These are phyloP conservation scores for Brachionus manjavacas DNA, from an alignment of 1,140 invertebrate genomes.

Conservation along the genomic window DNA sequence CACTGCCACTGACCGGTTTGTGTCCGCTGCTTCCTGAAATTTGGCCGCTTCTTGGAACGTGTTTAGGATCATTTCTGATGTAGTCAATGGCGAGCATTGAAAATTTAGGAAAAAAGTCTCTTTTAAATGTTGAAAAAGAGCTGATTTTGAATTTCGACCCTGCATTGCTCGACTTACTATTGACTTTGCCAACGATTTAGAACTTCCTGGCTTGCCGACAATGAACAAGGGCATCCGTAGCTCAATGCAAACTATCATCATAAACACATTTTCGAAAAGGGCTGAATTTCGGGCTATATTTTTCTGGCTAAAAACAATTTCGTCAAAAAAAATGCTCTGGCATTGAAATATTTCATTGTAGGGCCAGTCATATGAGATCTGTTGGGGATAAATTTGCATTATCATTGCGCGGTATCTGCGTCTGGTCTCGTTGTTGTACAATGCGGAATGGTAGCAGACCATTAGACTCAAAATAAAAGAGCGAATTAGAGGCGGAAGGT, in stretches of 20 bases:
- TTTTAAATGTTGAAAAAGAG: slow-evolving; percentile 48
- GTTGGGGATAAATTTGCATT: background rate
- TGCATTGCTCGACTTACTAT: slow-evolving; percentile 52
- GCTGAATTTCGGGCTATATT: slow-evolving; percentile 52
- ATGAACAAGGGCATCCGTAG: slow-evolving; percentile 51
- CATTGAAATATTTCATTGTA: slow-evolving; percentile 44
- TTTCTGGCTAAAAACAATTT: slow-evolving; percentile 46
- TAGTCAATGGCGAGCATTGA: slow-evolving; percentile 52
- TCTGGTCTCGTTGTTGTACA: slow-evolving; percentile 45
- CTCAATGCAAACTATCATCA: slow-evolving; percentile 53
- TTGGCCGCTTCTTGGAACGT: slow-evolving; percentile 48
- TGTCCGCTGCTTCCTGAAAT: slow-evolving; percentile 46
- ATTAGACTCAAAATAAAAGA: slow-evolving; percentile 48
- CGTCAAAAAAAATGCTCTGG: slow-evolving; percentile 49
- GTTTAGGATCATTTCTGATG: slow-evolving; percentile 51
- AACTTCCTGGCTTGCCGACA: slow-evolving; percentile 53
- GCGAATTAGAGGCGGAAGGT: slow-evolving; percentile 43
- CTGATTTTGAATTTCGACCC: slow-evolving; percentile 45
- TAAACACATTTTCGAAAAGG: slow-evolving; percentile 52
- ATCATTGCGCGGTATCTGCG: slow-evolving; percentile 45
- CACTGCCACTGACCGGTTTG: slow-evolving; percentile 49
- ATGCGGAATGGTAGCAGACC: slow-evolving; percentile 50
- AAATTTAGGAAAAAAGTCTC: slow-evolving; percentile 49
- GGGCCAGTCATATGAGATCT: background rate
- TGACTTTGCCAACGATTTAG: slow-evolving; percentile 52